Conservation (phyloP, 2,113 vertebrate species). For the Tiliqua scincoides region DNA sequence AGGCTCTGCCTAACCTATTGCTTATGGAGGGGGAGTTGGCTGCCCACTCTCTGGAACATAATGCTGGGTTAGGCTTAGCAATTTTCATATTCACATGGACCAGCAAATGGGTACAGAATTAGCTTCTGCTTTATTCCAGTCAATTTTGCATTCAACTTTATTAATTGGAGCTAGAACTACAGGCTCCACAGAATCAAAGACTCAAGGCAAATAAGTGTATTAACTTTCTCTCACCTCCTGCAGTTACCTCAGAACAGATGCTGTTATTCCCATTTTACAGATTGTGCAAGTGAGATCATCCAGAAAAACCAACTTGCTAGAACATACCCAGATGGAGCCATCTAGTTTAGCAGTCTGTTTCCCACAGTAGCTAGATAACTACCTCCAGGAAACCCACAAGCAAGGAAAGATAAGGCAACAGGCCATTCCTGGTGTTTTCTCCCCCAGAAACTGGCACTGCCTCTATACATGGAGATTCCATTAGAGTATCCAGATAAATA, state of each 20-base stretch:
- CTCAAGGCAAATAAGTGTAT: neutral
- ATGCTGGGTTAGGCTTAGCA: neutral
- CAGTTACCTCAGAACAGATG: neutral
- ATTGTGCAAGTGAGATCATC: neutral
- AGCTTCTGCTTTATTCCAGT: neutral
- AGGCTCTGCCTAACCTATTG: too few species aligned
- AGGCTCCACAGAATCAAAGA: too few species aligned
- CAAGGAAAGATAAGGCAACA: neutral
- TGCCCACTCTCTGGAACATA: neutral
- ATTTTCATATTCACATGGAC: neutral
- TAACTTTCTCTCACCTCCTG: neutral
- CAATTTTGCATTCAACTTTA: neutral
- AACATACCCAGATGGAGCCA: neutral
- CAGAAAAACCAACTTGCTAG: neutral
- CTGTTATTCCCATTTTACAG: neutral
- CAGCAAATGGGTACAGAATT: neutral
- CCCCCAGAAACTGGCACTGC: neutral
- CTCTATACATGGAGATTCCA: neutral
- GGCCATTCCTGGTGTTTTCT: neutral
- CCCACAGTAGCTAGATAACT: neutral
- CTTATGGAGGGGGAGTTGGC: too few species aligned
- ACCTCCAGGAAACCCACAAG: neutral
- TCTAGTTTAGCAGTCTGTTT: neutral
- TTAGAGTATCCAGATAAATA: neutral
- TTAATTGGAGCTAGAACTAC: neutral